Percentiles rank a stretch among this genome's conserved stretches.
phyloP scores from a whole-genome alignment of 2,888 invertebrate genomes.

The Himalopsyche tibetana region DNA sequence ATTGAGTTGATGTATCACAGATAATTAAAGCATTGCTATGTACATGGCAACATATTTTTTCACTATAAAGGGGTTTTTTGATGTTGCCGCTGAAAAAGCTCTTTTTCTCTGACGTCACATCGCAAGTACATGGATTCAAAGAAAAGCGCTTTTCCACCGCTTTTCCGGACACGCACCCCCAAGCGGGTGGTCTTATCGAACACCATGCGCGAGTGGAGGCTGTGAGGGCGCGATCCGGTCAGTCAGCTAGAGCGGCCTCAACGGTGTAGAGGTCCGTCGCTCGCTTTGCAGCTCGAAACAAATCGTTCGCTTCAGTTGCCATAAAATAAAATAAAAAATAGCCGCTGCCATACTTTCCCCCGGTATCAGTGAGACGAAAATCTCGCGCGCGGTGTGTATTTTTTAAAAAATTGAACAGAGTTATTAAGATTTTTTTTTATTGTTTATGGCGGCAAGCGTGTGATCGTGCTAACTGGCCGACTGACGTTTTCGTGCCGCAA shows the following conservation, averaged over 20 bases:
- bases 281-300: conserved; percentile 43
- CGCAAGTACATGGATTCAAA: conserved; percentile 18
- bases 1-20: too few relatives aligned
- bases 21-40: not conserved
- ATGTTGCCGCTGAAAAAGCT: not conserved
- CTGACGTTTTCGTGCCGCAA: conserved; percentile 43
- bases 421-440: conserved; percentile 28
- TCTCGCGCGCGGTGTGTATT: conserved; percentile 30
- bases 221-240: conserved; percentile 45
- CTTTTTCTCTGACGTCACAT: conserved; percentile 32
- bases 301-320: conserved; percentile 43
- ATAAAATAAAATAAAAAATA: conserved; percentile 36
- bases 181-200: conserved; percentile 43
- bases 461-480: conserved; percentile 42
- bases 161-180: conserved; percentile 43
- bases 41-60: not conserved
- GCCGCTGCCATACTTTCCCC: conserved; percentile 35
- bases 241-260: conserved; percentile 46
- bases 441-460: conserved; percentile 42
- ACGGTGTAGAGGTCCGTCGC: conserved; percentile 43
- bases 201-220: conserved; percentile 43
- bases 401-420: conserved; percentile 20
- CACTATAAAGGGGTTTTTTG: not conserved
- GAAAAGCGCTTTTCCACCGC: conserved; percentile 43
- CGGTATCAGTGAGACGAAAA: conserved; percentile 13